These are phyloP conservation scores for Lytechinus pictus DNA, from an alignment of 35 echinoderm and acorn worm genomes.

Conservation along the genomic window DNA sequence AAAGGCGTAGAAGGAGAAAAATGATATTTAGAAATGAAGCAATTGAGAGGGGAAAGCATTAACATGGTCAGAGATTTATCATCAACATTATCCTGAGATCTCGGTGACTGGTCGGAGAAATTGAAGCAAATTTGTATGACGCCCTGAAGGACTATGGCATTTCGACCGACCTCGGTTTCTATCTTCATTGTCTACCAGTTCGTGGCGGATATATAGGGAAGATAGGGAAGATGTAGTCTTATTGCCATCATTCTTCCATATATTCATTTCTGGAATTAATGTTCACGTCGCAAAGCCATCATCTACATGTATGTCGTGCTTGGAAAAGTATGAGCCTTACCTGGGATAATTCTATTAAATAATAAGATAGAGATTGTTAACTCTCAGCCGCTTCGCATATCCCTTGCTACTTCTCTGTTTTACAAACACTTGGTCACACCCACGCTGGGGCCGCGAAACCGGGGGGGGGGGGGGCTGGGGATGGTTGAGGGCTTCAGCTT, in stretches of 20 bases:
- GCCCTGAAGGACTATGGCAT: background rate
- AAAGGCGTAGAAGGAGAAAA: background rate
- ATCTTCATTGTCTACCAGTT: background rate
- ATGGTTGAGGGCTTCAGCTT: no score
- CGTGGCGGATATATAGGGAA: background rate
- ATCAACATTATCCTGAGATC: background rate
- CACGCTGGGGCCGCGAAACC: no score
- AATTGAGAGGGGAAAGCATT: background rate
- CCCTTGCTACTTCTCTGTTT: background rate
- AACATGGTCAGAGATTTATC: slow-evolving; percentile 23
- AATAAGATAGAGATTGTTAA: background rate
- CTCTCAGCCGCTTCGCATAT: background rate
- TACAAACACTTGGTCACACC: background rate
- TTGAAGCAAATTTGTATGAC: slow-evolving; percentile 35
- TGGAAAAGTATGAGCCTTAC: background rate
- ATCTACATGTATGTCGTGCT: background rate
- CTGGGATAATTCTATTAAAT: background rate
- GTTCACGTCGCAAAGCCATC: background rate
- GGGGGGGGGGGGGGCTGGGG: no score
- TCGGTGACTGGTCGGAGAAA: background rate
- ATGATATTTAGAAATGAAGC: background rate
- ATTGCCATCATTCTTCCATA: background rate
- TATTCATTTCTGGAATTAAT: background rate
- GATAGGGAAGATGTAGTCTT: background rate
- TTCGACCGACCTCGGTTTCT: background rate